phyloP scores from a whole-genome alignment of 2,888 invertebrate genomes.

The Machimus rusticus region DNA sequence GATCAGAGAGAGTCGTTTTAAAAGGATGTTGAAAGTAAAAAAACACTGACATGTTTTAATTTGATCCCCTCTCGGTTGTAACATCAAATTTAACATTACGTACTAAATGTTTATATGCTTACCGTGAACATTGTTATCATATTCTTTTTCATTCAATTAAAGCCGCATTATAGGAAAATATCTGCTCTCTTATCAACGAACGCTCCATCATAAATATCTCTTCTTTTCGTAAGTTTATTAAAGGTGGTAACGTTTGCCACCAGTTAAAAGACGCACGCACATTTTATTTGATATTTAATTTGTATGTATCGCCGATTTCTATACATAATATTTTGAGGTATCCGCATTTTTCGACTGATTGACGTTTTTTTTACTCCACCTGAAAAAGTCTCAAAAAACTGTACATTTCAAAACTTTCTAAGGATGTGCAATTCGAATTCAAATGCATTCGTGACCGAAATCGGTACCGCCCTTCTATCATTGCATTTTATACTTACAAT shows the following conservation, averaged over 20 bases:
- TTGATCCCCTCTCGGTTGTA: neutral
- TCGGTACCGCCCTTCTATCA: neutral
- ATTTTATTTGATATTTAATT: neutral
- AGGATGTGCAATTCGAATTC: neutral
- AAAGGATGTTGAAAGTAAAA: neutral
- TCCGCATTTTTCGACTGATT: neutral
- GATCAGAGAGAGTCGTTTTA: neutral
- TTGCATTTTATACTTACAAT: conserved; percentile 9
- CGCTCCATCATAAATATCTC: neutral
- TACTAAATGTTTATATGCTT: conserved; percentile 4
- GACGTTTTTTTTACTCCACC: conserved; percentile 16
- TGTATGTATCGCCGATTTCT: neutral
- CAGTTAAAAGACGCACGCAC: neutral
- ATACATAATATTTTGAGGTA: neutral
- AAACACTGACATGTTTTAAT: neutral
- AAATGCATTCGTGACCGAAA: neutral
- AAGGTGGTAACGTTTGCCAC: neutral
- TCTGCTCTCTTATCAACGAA: neutral
- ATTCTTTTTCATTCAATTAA: neutral
- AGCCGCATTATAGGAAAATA: neutral
- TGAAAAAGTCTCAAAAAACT: conserved; percentile 25
- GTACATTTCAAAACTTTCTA: neutral
- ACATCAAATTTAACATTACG: conserved; percentile 3
- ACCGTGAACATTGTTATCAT: neutral
- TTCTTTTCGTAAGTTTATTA: neutral